Conservation (phyloP, 2,797 vertebrate genomes). For the Podargus strigoides region DNA sequence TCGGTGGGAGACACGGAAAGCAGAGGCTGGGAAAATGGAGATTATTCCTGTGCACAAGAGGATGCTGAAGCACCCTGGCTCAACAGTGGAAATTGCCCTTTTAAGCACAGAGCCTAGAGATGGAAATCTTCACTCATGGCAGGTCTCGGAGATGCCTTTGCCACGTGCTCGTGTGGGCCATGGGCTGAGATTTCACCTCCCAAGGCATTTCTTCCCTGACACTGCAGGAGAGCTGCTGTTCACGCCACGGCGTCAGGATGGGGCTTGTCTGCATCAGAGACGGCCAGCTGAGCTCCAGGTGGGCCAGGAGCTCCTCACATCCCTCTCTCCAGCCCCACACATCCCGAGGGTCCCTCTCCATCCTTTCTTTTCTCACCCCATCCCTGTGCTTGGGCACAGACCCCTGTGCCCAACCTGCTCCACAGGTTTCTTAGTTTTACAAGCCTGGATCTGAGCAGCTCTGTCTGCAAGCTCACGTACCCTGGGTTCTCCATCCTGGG, state of each 20-base stretch:
- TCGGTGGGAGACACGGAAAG: fast-evolving
- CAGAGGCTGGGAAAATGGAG: background rate
- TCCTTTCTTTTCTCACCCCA: background rate
- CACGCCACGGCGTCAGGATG: fast-evolving
- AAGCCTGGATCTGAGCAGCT: background rate
- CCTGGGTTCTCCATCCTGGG: background rate
- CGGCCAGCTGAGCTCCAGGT: fast-evolving
- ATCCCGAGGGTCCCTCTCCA: background rate
- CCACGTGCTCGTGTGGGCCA: fast-evolving
- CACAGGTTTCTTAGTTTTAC: background rate
- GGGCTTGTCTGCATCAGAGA: background rate
- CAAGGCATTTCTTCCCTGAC: background rate
- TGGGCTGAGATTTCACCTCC: background rate
- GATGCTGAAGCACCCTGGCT: background rate
- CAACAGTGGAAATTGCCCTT: fast-evolving
- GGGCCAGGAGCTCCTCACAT: background rate
- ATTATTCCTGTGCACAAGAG: background rate
- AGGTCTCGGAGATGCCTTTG: background rate
- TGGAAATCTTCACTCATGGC: background rate
- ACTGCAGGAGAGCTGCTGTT: background rate
- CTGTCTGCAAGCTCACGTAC: background rate
- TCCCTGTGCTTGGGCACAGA: background rate
- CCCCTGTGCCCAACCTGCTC: background rate
- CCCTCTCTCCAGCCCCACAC: background rate
- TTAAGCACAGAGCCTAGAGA: background rate